Evolutionary conservation across 2,797 vertebrate genomes (phyloP).

Genomic region (Adelosebastes latens): DNA sequence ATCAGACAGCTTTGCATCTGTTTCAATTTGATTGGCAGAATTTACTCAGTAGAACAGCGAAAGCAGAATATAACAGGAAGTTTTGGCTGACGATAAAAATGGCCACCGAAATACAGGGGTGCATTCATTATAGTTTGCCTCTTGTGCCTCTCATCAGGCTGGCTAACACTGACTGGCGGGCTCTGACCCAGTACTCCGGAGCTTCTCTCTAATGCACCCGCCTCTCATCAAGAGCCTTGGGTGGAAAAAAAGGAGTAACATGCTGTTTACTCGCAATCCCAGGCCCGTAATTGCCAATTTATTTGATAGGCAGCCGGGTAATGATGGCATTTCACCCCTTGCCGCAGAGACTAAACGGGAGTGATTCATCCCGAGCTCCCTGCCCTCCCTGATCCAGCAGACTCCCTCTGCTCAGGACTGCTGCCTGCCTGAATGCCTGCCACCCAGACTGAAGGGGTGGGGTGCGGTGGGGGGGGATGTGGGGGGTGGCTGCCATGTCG

Average conservation of each 20-base stretch:
- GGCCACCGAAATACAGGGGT: constrained; percentile 64
- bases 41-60: not conserved
- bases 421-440: constrained; percentile 84
- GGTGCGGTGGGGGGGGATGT: constrained; percentile 71
- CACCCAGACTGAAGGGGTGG: constrained; percentile 82
- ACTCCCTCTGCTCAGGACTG: constrained; percentile 88
- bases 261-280: constrained; percentile 97
- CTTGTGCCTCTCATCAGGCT: constrained; percentile 86
- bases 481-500: constrained; percentile 66
- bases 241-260: constrained; percentile 85
- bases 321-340: constrained; percentile 99
- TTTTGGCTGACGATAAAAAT: constrained; percentile 49
- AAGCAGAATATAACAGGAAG: constrained; percentile 37
- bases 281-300: constrained; percentile 99
- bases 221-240: constrained; percentile 86
- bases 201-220: constrained; percentile 83
- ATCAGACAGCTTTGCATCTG: constrained; percentile 41
- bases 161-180: constrained; percentile 78
- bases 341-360: constrained; percentile 95
- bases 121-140: constrained; percentile 87
- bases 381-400: constrained; percentile 91
- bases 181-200: constrained; percentile 87
- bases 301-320: constrained; percentile 99
- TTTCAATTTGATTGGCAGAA: constrained; percentile 57
- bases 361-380: constrained; percentile 89